phyloP scores from a whole-genome alignment of 2,797 vertebrate genomes.

The Cuniculus paca region DNA sequence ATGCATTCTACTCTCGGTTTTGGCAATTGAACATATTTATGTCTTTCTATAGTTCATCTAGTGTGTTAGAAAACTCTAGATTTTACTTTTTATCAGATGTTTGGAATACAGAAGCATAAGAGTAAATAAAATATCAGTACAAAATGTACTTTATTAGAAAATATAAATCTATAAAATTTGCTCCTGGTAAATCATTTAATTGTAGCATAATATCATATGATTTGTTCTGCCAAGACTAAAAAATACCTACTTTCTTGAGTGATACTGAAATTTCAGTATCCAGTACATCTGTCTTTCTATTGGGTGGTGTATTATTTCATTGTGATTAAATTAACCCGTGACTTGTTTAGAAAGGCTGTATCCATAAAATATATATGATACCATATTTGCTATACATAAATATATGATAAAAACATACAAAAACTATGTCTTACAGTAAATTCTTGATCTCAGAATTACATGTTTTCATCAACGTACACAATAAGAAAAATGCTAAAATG shows the following conservation, averaged over 20 bases:
- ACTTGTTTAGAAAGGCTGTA: background rate
- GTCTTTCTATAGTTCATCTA: background rate
- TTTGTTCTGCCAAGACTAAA: background rate
- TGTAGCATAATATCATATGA: background rate
- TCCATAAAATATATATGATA: background rate
- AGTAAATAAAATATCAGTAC: slow-evolving; percentile 41
- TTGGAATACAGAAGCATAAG: background rate
- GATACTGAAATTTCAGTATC: background rate
- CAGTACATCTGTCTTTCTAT: background rate
- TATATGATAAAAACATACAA: background rate
- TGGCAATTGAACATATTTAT: background rate
- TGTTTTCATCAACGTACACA: background rate
- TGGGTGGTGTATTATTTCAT: background rate
- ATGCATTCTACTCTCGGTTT: background rate
- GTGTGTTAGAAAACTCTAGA: background rate
- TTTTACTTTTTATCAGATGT: background rate
- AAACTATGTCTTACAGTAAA: slow-evolving; percentile 1
- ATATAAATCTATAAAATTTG: background rate
- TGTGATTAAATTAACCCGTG: background rate
- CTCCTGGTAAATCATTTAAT: background rate
- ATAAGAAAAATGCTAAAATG: background rate
- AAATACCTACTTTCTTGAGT: background rate
- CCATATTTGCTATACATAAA: background rate
- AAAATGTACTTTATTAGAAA: slow-evolving; percentile 17
- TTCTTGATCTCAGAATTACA: background rate